Evolutionary conservation across 2,888 invertebrate genomes (phyloP), one percentile per base, ranked within the genome.

Genomic region (Clostera curtula): DNA sequence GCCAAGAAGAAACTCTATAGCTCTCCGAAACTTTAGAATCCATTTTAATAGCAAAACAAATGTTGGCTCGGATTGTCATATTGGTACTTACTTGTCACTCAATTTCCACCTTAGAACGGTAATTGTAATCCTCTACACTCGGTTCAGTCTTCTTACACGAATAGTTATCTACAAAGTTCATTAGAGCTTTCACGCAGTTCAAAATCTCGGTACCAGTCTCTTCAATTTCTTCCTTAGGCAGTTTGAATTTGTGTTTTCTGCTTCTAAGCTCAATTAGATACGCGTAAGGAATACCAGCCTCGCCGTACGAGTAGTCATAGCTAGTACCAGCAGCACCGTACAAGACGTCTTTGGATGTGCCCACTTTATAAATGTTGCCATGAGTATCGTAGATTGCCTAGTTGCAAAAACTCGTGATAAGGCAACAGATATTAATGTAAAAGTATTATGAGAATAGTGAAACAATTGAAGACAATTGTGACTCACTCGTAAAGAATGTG

Each of bases 291-390:
- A 80, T 74, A 3, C 65, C 56, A 0, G 66, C 71, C n/a, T 32
- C 53, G 0, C 71, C 73, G 36, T 79, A 70, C 17, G 71, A 64
- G 59, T 70, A 80, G 27, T 82, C 82, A 9, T 66, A 67, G 38
- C 79, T 82, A 11, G 80, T 79, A 1, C 82, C 79, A 0, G 77
- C 54, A 0, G 79, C 79, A 5, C 61, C 63, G 26, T 76, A 76
- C 75, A 82, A 75, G 1, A 80, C 71, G 22, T 80, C 80, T 33
- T 60, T 68, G 3, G 80, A 80, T 41, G 75, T 63, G 6, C 80
- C 80, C 7, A 80, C 80, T 40, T 74, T 79, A 39, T 82, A 82
- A 2, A 53, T 75, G 22, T 64, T 70, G 2, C 77, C 73, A 34
- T 54, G 71, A n/a, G 57, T 56, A 4, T 68, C 43, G 32, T 63